Percentiles rank a stretch among this genome's conserved stretches.
Evolutionary conservation across 2,888 invertebrate genomes (phyloP).

Genomic region (Drosophila setosimentum): DNA sequence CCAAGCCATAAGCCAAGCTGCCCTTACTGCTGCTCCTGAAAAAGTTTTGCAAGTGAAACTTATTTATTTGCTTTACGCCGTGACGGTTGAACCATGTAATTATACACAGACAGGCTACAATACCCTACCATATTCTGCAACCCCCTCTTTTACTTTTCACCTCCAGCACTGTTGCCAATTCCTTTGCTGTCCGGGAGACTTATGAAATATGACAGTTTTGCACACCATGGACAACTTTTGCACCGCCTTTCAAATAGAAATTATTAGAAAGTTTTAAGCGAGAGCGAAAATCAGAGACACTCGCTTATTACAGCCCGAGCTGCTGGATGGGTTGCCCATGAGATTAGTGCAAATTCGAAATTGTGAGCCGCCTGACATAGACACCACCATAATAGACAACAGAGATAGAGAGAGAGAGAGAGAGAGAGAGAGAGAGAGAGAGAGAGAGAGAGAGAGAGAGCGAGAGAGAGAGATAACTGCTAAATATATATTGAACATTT

Average conservation of each 20-base stretch:
- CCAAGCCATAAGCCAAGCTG: constrained; percentile 31
- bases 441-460: neutral
- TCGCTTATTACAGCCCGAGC: neutral
- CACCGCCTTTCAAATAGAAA: constrained; percentile 73
- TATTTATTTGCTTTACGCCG: constrained; percentile 75
- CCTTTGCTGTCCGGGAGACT: constrained; percentile 35
- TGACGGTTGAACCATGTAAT: constrained; percentile 80
- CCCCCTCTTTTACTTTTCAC: neutral
- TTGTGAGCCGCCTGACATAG: constrained; percentile 7
- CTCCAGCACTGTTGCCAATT: neutral
- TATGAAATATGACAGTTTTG: constrained; percentile 79
- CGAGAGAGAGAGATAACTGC: constrained; percentile 16
- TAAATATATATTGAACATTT: constrained; percentile 63
- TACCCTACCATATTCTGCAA: neutral
- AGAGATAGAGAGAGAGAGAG: neutral
- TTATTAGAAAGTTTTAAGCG: constrained; percentile 72
- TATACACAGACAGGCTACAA: constrained; percentile 67
- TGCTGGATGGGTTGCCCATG: constrained; percentile 38
- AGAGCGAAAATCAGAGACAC: constrained; percentile 55
- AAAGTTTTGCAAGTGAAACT: constrained; percentile 65
- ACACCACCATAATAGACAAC: constrained; percentile 4
- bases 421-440: neutral
- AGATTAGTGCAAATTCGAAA: constrained; percentile 61
- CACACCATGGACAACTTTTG: constrained; percentile 75
- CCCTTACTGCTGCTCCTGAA: constrained; percentile 10